Evolutionary conservation across 2,888 invertebrate species (phyloP).

Genomic region (Orthonevra nobilis): DNA sequence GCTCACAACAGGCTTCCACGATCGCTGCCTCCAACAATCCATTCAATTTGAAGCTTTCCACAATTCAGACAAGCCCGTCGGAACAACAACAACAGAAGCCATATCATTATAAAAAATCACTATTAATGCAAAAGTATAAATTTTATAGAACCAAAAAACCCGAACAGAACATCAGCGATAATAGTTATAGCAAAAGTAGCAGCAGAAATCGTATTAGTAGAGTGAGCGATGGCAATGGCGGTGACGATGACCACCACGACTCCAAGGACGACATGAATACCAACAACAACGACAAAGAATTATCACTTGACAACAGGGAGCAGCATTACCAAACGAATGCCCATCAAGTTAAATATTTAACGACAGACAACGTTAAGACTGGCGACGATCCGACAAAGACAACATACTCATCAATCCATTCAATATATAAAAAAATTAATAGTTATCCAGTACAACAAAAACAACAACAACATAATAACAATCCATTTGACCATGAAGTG

Average conservation of each 20-base stretch:
- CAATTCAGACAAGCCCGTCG: conserved; percentile 3
- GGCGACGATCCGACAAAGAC: conserved; percentile 63
- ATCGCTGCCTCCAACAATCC: conserved; percentile 46
- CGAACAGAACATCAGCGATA: conserved; percentile 24
- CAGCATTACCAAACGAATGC: conserved; percentile 29
- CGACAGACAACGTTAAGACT: conserved; percentile 66
- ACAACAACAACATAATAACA: conserved; percentile 17
- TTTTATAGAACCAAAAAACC: conserved; percentile 51
- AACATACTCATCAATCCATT: conserved; percentile 47
- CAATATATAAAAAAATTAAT: conserved; percentile 21
- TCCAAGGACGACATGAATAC: conserved; percentile 61
- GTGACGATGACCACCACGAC: conserved; percentile 64
- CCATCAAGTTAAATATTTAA: conserved; percentile 29
- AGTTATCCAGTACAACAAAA: conserved; percentile 19
- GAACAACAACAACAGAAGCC: conserved; percentile 28
- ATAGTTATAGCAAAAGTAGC: conserved; percentile 27
- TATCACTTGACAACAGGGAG: conserved; percentile 26
- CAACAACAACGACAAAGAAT: conserved; percentile 60
- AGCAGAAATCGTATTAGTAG: conserved; percentile 27
- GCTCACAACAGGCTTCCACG: conserved; percentile 53
- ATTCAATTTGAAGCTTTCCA: conserved; percentile 51
- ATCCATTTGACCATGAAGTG: conserved; percentile 10
- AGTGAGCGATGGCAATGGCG: conserved; percentile 64
- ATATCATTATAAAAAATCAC: conserved; percentile 56
- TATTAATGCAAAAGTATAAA: conserved; percentile 64